Conservation (phyloP, 2,113 vertebrate species). For the Glaucomys volans region DNA sequence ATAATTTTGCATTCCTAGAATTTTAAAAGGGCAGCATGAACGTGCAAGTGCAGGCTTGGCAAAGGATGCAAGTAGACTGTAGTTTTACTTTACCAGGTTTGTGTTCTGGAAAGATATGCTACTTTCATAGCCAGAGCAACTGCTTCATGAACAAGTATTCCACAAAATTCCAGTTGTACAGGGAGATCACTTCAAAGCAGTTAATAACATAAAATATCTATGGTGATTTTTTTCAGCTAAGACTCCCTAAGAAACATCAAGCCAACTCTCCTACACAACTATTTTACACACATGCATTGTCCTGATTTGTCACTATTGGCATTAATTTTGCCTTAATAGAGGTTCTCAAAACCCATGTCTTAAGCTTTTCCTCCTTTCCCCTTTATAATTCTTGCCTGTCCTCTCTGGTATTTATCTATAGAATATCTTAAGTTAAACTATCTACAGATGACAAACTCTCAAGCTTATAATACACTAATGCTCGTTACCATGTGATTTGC, state of each 20-base stretch:
- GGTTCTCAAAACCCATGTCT: neutral
- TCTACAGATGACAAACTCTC: neutral
- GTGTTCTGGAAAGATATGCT: neutral
- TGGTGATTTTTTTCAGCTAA: neutral
- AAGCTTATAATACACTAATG: neutral
- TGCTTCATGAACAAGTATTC: neutral
- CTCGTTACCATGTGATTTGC: neutral
- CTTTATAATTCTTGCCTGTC: neutral
- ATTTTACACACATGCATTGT: neutral
- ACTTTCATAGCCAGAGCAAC: neutral
- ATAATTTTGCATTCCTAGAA: neutral
- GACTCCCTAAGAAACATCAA: neutral
- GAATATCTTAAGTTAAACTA: neutral
- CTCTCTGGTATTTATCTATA: neutral
- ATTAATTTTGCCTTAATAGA: neutral
- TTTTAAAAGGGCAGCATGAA: neutral
- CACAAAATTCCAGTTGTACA: neutral
- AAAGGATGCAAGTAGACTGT: fast-evolving
- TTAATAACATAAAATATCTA: neutral
- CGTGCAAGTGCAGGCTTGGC: no score
- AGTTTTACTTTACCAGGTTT: neutral
- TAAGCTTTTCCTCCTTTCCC: fast-evolving
- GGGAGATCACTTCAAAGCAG: neutral
- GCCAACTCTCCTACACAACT: neutral
- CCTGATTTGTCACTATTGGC: neutral